phyloP scores from a whole-genome alignment of 1,140 invertebrate species.

The Octopus sinensis region DNA sequence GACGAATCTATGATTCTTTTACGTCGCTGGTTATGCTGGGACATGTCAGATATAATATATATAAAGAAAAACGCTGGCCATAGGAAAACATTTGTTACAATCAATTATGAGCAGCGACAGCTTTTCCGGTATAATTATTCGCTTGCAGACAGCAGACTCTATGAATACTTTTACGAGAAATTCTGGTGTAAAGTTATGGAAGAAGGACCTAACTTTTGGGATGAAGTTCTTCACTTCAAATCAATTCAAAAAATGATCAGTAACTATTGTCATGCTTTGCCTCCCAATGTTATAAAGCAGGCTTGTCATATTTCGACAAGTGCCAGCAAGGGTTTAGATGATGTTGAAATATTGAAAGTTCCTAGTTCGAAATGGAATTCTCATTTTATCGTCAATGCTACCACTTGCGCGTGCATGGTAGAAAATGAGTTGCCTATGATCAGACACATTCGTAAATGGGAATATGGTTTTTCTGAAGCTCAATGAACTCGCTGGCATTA shows the following conservation, averaged over 20 bases:
- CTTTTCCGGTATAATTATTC: conserved; percentile 17
- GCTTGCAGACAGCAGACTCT: conserved; percentile 31
- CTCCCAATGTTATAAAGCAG: no score
- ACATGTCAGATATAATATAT: conserved; percentile 55
- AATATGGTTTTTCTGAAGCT: no score
- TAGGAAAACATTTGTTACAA: neutral
- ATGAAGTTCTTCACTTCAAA: conserved; percentile 28
- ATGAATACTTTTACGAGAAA: conserved; percentile 27
- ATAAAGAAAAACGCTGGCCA: conserved; percentile 21
- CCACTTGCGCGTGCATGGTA: no score
- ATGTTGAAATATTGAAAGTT: no score
- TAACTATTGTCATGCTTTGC: conserved; percentile 23
- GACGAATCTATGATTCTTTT: conserved; percentile 61
- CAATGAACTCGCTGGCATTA: no score
- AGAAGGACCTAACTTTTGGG: conserved; percentile 23
- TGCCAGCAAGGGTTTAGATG: no score
- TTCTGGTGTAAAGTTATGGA: conserved; percentile 22
- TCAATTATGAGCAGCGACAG: conserved; percentile 18
- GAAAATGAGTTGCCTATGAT: no score
- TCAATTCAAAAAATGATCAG: conserved; percentile 16
- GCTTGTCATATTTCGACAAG: no score
- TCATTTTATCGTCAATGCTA: no score
- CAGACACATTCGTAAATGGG: no score
- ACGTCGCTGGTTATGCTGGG: conserved; percentile 58
- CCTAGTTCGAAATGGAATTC: no score